Evolutionary conservation across 2,797 vertebrate genomes (phyloP).

Genomic region (Chaunax sp.): DNA sequence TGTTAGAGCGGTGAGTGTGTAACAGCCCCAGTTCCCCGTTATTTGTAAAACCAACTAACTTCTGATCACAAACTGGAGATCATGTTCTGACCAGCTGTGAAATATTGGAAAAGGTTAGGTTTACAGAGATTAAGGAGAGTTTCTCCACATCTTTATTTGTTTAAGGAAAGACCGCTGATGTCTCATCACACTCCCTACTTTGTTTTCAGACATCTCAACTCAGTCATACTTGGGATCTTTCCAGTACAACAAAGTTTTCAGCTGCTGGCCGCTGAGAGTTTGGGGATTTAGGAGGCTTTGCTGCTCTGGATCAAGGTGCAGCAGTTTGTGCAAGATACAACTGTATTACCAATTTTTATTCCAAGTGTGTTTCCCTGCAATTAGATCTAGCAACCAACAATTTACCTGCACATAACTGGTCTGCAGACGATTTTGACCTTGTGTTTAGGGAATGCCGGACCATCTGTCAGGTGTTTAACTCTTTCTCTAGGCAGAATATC

Average conservation of each 20-base stretch:
- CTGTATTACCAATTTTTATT: conserved; percentile 43
- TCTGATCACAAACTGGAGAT: conserved; percentile 20
- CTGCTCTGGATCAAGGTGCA: conserved; percentile 50
- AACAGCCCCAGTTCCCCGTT: background rate
- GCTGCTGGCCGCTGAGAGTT: conserved; percentile 23
- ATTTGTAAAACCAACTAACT: no score
- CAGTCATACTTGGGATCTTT: conserved; percentile 52
- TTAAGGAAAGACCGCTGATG: conserved; percentile 26
- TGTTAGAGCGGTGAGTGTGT: background rate
- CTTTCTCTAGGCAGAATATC: no score
- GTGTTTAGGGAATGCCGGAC: conserved; percentile 37
- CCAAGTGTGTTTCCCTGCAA: background rate
- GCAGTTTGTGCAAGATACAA: conserved; percentile 38
- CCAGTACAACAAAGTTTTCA: conserved; percentile 51
- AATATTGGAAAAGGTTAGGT: conserved; percentile 21
- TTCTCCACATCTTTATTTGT: conserved; percentile 44
- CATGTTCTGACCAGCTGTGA: conserved; percentile 18
- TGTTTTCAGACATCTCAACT: conserved; percentile 40
- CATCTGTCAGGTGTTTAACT: conserved; percentile 7
- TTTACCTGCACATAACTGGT: conserved; percentile 28
- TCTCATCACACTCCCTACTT: conserved; percentile 30
- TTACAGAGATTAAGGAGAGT: conserved; percentile 33
- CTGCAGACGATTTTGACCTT: conserved; percentile 39
- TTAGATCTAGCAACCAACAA: conserved; percentile 23
- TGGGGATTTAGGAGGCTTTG: conserved; percentile 38